These are phyloP conservation scores for Oxytorus armatus DNA, from an alignment of 2,888 invertebrate species.

Conservation along the genomic window DNA sequence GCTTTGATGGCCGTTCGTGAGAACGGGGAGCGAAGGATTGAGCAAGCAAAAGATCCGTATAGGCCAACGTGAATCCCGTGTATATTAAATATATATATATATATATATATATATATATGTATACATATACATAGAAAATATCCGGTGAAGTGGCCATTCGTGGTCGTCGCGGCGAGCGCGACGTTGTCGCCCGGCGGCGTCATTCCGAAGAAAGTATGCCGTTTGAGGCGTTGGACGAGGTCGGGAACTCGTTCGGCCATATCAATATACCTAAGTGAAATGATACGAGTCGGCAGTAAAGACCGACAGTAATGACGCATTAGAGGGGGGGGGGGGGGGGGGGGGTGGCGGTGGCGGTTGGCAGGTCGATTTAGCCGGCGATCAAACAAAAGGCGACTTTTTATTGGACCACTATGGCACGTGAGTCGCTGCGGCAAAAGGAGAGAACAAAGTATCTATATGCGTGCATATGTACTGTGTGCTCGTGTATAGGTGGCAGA, in stretches of 20 bases:
- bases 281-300: constrained; percentile 84
- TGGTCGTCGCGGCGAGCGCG: constrained; percentile 46
- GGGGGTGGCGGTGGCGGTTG: no score
- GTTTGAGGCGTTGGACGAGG: constrained; percentile 81
- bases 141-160: constrained; percentile 50
- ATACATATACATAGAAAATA: constrained; percentile 15
- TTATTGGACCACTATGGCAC: constrained; percentile 82
- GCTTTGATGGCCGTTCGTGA: constrained; percentile 34
- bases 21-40: constrained; percentile 42
- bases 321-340: no score
- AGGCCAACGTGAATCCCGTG: constrained; percentile 45
- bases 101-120: neutral
- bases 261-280: constrained; percentile 85
- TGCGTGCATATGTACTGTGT: neutral
- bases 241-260: constrained; percentile 84
- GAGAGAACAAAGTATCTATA: constrained; percentile 29
- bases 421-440: constrained; percentile 71
- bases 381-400: constrained; percentile 84
- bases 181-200: constrained; percentile 66
- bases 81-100: constrained; percentile 30
- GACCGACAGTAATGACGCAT: constrained; percentile 85
- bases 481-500: constrained; percentile 23
- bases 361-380: constrained; percentile 83
- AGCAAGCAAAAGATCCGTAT: constrained; percentile 59
- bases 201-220: constrained; percentile 80